A percentile compares a stretch with the other conserved stretches of the same genome.
Evolutionary conservation across 2,888 invertebrate genomes (phyloP).

Genomic region (Torymus aiolomorphi): DNA sequence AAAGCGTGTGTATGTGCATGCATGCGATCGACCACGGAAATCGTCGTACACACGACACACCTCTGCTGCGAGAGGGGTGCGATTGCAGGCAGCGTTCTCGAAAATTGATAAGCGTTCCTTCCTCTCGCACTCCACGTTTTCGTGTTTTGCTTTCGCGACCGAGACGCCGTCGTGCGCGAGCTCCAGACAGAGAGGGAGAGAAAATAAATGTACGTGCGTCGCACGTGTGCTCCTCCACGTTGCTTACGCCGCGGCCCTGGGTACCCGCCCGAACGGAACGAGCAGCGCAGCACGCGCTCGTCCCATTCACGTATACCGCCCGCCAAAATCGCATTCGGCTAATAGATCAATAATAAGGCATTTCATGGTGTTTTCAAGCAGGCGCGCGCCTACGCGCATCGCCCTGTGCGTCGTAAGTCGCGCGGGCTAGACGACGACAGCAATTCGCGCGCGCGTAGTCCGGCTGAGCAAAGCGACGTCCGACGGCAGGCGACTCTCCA

Average conservation of each 20-base stretch:
- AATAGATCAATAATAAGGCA: constrained; percentile 76
- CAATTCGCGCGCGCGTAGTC: background rate
- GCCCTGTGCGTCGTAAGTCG: constrained; percentile 1
- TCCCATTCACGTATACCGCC: constrained; percentile 65
- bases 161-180: background rate
- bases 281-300: background rate
- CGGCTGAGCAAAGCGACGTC: constrained; percentile 11
- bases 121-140: background rate
- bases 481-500: background rate
- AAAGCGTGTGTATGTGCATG: background rate
- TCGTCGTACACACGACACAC: constrained; percentile 40
- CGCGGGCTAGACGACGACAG: constrained; percentile 12
- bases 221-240: constrained; percentile 42
- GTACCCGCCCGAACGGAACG: background rate
- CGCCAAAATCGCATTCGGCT: constrained; percentile 69
- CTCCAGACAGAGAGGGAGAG: constrained; percentile 46
- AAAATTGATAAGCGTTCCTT: constrained; percentile 31
- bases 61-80: background rate
- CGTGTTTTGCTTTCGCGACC: background rate
- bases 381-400: constrained; percentile 52
- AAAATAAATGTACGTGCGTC: constrained; percentile 69
- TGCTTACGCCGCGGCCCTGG: background rate
- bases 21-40: constrained; percentile 27
- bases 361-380: constrained; percentile 69
- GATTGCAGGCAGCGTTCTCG: background rate